These are phyloP conservation scores for Eunapius fragilis DNA, from an alignment of 37 sponge, comb jelly and placozoan species.

Conservation along the genomic window DNA sequence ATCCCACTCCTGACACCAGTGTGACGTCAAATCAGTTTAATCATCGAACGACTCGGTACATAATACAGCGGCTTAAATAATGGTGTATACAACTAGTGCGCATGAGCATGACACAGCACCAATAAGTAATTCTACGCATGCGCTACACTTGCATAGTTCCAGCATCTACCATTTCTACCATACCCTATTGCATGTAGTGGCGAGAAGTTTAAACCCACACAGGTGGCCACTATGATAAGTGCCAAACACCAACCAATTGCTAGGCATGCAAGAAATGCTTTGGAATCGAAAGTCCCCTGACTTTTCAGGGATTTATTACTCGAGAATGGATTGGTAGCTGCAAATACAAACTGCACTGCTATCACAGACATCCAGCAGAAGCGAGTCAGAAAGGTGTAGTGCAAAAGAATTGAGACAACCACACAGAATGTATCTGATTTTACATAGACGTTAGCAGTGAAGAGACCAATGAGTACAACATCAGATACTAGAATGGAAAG, in stretches of 20 bases:
- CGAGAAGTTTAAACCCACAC: constrained; percentile 27
- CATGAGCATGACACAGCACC: too few relatives aligned
- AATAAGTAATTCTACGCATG: too few relatives aligned
- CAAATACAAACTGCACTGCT: background rate
- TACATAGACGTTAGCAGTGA: background rate
- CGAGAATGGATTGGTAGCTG: too few relatives aligned
- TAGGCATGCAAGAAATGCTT: constrained; percentile 12
- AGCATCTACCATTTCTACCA: constrained; percentile 28
- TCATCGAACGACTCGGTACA: too few relatives aligned
- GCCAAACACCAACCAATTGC: constrained; percentile 31
- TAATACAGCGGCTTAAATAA: too few relatives aligned
- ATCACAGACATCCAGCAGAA: constrained; percentile 26
- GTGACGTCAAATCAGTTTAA: too few relatives aligned
- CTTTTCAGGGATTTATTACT: background rate
- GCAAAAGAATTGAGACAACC: background rate
- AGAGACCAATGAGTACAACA: constrained; percentile 19
- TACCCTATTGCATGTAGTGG: background rate
- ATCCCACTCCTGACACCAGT: too few relatives aligned
- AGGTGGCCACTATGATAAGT: background rate
- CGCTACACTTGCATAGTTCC: constrained; percentile 48
- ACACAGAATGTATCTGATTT: background rate
- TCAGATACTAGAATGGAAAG: constrained; percentile 12
- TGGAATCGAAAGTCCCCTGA: background rate
- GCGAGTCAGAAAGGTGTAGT: constrained; percentile 10
- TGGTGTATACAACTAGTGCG: too few relatives aligned